phyloP scores from a whole-genome alignment of 2,888 invertebrate species.

The Hirtodrosophila duncani region DNA sequence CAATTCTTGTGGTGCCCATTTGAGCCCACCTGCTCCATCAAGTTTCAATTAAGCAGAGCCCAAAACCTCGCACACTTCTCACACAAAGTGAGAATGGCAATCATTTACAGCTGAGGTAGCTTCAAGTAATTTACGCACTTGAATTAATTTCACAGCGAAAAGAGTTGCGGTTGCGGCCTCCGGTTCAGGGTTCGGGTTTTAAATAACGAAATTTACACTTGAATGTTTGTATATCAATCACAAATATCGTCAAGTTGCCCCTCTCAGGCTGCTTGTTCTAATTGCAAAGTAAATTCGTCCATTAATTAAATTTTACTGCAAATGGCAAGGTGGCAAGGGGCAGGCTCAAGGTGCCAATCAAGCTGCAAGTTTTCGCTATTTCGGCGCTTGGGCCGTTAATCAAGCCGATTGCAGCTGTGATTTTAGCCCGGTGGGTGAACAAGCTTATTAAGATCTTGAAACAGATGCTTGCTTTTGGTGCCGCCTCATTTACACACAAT shows the following conservation, averaged over 20 bases:
- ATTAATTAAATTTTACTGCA: slow-evolving; percentile 55
- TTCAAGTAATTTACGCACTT: slow-evolving; percentile 64
- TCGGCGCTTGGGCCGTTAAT: slow-evolving; percentile 52
- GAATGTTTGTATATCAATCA: slow-evolving; percentile 63
- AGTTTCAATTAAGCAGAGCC: slow-evolving; percentile 56
- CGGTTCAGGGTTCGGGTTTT: slow-evolving; percentile 11
- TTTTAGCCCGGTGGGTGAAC: slow-evolving; percentile 22
- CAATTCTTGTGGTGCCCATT: background rate
- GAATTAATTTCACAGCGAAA: slow-evolving; percentile 60
- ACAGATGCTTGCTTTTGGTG: background rate
- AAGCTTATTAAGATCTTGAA: slow-evolving; percentile 14
- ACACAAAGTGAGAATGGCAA: slow-evolving; percentile 28
- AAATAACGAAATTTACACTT: slow-evolving; percentile 38
- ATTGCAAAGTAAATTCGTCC: slow-evolving; percentile 64
- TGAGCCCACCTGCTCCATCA: slow-evolving; percentile 18
- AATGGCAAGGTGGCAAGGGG: slow-evolving; percentile 12
- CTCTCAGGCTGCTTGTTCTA: slow-evolving; percentile 40
- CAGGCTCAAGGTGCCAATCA: slow-evolving; percentile 36
- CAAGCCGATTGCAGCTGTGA: slow-evolving; percentile 44
- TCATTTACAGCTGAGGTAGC: slow-evolving; percentile 68
- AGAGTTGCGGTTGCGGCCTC: slow-evolving; percentile 28
- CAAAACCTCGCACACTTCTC: slow-evolving; percentile 1
- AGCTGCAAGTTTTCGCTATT: slow-evolving; percentile 36
- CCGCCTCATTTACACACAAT: slow-evolving; percentile 53
- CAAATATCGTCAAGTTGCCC: slow-evolving; percentile 52